A percentile compares a stretch with the other conserved stretches of the same genome.
phyloP scores from a whole-genome alignment of 2,797 vertebrate species.

The Bryconaethiops microstoma region DNA sequence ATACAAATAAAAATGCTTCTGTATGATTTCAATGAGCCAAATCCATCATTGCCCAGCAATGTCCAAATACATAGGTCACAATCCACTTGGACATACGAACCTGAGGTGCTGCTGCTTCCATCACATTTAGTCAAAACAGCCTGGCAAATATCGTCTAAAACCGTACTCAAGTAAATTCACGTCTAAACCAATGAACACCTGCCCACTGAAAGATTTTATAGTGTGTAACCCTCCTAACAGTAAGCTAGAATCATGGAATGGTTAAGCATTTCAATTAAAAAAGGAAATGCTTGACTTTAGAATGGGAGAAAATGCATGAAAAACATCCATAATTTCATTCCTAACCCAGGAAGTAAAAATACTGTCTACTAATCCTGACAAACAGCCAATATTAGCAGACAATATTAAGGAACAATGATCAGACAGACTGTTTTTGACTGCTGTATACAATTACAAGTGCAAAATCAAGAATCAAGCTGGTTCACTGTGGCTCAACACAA shows the following conservation, averaged over 20 bases:
- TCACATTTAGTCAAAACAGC: constrained; percentile 51
- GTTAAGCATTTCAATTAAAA: not conserved
- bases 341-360: not conserved
- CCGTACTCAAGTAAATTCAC: not conserved
- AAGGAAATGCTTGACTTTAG: not conserved
- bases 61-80: constrained; percentile 60
- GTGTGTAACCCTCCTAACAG: not conserved
- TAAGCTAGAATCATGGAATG: constrained; percentile 26
- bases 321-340: not conserved
- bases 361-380: not conserved
- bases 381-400: not conserved
- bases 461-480: constrained; percentile 2
- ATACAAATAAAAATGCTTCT: constrained; percentile 51
- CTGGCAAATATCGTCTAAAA: constrained; percentile 39
- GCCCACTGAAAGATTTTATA: constrained; percentile 13
- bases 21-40: constrained; percentile 54
- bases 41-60: constrained; percentile 78
- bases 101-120: constrained; percentile 47
- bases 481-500: not conserved
- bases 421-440: not conserved
- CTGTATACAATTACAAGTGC: not conserved
- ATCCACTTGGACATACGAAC: constrained; percentile 54
- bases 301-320: not conserved
- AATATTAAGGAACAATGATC: not conserved
- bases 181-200: constrained; percentile 25